These are phyloP conservation scores for Hemiprocne comata DNA, from an alignment of 2,113 vertebrate genomes.

Conservation along the genomic window DNA sequence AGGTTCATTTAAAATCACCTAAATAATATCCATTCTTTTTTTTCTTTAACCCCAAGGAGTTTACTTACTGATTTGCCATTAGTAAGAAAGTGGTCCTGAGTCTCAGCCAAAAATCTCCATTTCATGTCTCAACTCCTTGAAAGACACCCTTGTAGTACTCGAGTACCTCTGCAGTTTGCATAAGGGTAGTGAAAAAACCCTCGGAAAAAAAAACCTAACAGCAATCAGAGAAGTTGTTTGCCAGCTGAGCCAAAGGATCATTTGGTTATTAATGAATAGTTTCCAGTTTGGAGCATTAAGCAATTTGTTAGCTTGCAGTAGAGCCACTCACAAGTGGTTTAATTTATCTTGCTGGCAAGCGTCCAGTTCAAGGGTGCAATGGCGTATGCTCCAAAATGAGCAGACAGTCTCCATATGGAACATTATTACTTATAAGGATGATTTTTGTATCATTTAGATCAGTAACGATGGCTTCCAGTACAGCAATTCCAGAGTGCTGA, in stretches of 20 bases:
- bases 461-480: slow-evolving; percentile 81
- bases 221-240: slow-evolving; percentile 6
- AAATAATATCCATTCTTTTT: neutral
- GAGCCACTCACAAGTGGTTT: slow-evolving; percentile 38
- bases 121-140: neutral
- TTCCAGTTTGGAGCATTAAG: slow-evolving; percentile 44
- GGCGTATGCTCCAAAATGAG: slow-evolving; percentile 16
- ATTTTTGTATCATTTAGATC: slow-evolving; percentile 72
- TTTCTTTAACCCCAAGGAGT: neutral
- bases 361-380: slow-evolving; percentile 32
- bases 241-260: slow-evolving; percentile 42
- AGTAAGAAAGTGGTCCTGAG: neutral
- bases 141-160: neutral
- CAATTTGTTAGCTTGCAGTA: slow-evolving; percentile 49
- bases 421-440: slow-evolving; percentile 46
- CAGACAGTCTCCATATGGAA: slow-evolving; percentile 60
- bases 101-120: neutral
- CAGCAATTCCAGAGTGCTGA: slow-evolving; percentile 78
- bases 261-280: slow-evolving; percentile 61
- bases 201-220: neutral
- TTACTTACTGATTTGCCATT: neutral
- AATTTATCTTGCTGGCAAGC: slow-evolving; percentile 48
- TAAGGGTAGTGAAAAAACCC: neutral
- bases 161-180: neutral
- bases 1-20: neutral